Percentiles rank a stretch among this genome's conserved stretches.
Conservation (phyloP, 2,888 invertebrate genomes). For the Philaethria dido region DNA sequence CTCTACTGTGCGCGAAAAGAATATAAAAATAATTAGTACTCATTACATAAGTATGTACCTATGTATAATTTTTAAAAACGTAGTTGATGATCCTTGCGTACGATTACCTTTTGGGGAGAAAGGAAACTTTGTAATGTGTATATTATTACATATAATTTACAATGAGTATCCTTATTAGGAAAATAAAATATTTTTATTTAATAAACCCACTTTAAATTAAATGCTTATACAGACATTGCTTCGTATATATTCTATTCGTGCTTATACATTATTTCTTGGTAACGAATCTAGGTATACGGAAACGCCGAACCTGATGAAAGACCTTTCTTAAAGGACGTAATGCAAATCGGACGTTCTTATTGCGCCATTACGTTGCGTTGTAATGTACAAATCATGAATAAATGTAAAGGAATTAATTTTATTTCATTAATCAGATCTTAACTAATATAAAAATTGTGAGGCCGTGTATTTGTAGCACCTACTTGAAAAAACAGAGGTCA, state of each 20-base stretch:
- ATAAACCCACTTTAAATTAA: not conserved
- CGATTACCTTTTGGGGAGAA: too few species aligned
- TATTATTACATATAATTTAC: too few species aligned
- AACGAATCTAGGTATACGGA: slow-evolving; percentile 15
- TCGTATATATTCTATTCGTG: not conserved
- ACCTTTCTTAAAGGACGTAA: slow-evolving; percentile 17
- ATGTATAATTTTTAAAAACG: too few species aligned
- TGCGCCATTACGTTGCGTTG: not conserved
- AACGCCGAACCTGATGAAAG: slow-evolving; percentile 11
- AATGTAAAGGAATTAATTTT: not conserved
- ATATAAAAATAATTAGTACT: too few species aligned
- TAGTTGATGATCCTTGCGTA: too few species aligned
- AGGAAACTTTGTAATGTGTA: too few species aligned
- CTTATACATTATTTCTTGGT: not conserved
- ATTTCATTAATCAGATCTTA: not conserved
- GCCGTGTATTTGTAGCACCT: not conserved
- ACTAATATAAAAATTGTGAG: not conserved
- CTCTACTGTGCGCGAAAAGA: too few species aligned
- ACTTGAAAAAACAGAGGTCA: not conserved
- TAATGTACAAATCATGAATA: not conserved
- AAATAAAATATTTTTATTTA: too few species aligned
- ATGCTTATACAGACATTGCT: not conserved
- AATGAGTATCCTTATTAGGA: too few species aligned
- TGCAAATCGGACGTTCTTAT: not conserved
- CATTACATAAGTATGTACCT: too few species aligned